Evolutionary conservation across 2,888 invertebrate species (phyloP), one percentile per base, ranked within the genome.

Genomic region (Cheilosia scutellata): DNA sequence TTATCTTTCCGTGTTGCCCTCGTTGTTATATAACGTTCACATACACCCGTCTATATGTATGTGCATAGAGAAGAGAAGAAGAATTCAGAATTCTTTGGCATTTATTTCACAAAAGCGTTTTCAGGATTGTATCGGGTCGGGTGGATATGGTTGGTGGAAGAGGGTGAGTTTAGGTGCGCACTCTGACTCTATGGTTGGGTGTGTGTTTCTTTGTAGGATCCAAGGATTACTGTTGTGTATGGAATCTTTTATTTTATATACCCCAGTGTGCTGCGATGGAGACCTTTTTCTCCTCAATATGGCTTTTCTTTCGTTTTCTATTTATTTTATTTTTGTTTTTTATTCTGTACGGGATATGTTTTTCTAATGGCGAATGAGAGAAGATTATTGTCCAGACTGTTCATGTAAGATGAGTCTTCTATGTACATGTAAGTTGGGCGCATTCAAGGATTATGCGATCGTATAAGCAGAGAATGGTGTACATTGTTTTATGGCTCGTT

Each of bases 51-150:
- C 29, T 3, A 40, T 4, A 42, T 20, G 5, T 4, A 20, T 4
- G 13, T n/a, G 4, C 4, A 16, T n/a, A 20, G 5, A 27, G 13
- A 7, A 42, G 58, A 51, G 29, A 25, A 51, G 57, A 20, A 20
- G 20, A 20, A 20, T 20, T 20, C 20, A 20, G 20, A 33, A 68
- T 76, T 76, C 76, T 76, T 76, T 68, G 68, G 68, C 20, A 68
- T 77, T 68, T 76, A 68, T 77, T 53, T 68, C 68, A 76, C 62
- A 63, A 82, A 70, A 82, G 57, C 76, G 49, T 75, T 79, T 66
- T 60, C 76, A 47, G 70, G 44, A 82, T 82, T 82, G 82, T 77
- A 82, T 82, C 65, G 82, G 70, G 51, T 51, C 53, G 51, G 55
- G 25, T 37, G 63, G 66, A 33, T 47, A 11, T 16, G 40, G 55